Conservation (phyloP, 2,888 invertebrate genomes). For the Nipponacmea schrenckii region DNA sequence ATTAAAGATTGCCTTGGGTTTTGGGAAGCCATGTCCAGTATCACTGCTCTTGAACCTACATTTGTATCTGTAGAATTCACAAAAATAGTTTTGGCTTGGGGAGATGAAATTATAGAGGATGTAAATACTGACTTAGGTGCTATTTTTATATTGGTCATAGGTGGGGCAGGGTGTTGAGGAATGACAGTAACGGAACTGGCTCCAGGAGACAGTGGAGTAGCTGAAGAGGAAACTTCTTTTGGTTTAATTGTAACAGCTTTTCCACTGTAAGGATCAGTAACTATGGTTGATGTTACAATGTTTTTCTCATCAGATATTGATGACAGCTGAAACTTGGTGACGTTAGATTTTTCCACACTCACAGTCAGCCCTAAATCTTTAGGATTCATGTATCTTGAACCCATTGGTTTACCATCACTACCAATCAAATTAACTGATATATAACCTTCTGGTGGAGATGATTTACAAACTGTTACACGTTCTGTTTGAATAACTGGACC, state of each 20-base stretch:
- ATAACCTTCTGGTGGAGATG: not conserved
- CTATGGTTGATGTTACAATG: not conserved
- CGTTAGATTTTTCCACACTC: not conserved
- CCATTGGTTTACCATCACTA: slow-evolving; percentile 3
- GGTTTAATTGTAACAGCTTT: not conserved
- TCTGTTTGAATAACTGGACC: no score
- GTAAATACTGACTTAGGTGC: not conserved
- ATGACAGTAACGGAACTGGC: not conserved
- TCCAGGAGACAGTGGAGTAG: not conserved
- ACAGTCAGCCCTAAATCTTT: not conserved
- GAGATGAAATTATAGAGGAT: not conserved
- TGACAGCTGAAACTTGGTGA: slow-evolving; percentile 2
- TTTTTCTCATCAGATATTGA: not conserved
- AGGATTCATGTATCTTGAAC: not conserved
- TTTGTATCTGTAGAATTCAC: no score
- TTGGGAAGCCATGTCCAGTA: not conserved
- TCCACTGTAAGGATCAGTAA: not conserved
- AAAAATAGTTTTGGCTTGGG: not conserved
- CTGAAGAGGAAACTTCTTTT: not conserved
- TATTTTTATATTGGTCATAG: not conserved
- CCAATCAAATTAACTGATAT: slow-evolving; percentile 1
- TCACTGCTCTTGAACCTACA: not conserved
- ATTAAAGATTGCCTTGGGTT: not conserved
- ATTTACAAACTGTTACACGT: no score
- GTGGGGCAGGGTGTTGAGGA: not conserved